Base-by-base conservation (phyloP, 92 coral and sea anemone species). In the Diadumene lineata region DNA sequence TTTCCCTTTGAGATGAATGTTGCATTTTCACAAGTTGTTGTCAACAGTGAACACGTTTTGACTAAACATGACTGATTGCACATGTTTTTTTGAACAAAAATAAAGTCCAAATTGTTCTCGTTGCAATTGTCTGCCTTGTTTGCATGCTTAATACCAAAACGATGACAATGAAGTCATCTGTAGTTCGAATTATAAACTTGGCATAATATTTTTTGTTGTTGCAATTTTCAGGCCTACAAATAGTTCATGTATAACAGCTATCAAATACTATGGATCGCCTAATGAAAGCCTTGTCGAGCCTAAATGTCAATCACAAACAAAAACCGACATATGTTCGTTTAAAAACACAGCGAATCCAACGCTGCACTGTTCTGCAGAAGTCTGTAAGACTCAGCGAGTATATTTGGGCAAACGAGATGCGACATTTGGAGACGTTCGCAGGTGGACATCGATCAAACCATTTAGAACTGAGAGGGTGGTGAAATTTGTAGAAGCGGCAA, bases 381-480 rank as follows among this genome's bases (percentile, higher is more conserved):
- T 57, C 25, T 73, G 78, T 51, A 22, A 34, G 17, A 11, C 56
- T 50, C 33, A 23, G 15, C 29, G 21, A 17, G 31, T 73, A 50
- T 25, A 1, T 18, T 11, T 73, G 55, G 56, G 78, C 34, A 38
- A 63, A 10, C 17, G 64, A 19, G 56, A 60, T 50, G 34, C 68
- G 19, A 28, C 25, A 21, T 50, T 53, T n/a, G 78, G 78, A 9
- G 28, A 58, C 18, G 56, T 73, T 22, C 32, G 19, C 13, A 33
- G 60, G 11, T 77, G 82, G 82, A 66, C 31, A 56, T 3, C 13
- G 22, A 13, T 77, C 16, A 51, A 66, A 21, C 75, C 74, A 8
- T 77, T 77, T 55, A 31, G 18, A 29, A 33, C 66, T 11, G 28
- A 66, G 24, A 77, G 22, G 33, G 69, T 72, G 16, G 44, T 68